These are phyloP conservation scores for Cylas formicarius DNA, from an alignment of 1,140 invertebrate genomes.

Conservation along the genomic window DNA sequence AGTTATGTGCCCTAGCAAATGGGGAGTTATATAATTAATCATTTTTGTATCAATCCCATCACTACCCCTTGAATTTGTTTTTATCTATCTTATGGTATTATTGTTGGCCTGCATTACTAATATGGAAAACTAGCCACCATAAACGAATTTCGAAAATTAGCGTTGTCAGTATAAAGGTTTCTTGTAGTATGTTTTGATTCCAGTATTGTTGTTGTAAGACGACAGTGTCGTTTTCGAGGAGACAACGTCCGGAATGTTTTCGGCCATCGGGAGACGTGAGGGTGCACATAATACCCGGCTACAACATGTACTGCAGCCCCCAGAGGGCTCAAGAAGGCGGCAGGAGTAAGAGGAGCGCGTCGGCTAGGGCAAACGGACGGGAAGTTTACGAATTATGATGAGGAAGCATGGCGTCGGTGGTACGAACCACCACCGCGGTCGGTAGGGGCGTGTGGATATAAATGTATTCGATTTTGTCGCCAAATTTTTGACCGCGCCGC, in stretches of 20 bases:
- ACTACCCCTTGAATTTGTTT: no score
- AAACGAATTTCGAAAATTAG: no score
- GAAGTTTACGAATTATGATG: constrained; percentile 55
- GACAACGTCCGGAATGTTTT: constrained; percentile 51
- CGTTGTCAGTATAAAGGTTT: no score
- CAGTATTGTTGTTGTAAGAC: constrained; percentile 79
- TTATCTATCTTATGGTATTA: no score
- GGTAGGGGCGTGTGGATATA: constrained; percentile 10
- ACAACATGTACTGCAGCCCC: constrained; percentile 61
- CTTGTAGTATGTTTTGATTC: constrained; percentile 6
- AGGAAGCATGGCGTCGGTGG: constrained; percentile 24
- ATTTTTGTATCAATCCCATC: no score
- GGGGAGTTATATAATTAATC: no score
- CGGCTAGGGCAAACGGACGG: constrained; percentile 35
- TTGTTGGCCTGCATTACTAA: no score
- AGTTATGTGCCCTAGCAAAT: no score
- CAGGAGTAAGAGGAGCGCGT: constrained; percentile 30
- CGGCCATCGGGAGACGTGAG: constrained; percentile 58
- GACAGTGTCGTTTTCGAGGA: constrained; percentile 60
- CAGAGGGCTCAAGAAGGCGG: constrained; percentile 40
- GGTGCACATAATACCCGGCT: constrained; percentile 70
- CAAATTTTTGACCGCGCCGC: no score
- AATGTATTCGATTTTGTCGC: no score
- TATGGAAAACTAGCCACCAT: no score
- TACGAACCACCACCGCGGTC: constrained; percentile 1